Evolutionary conservation across 2,888 invertebrate genomes (phyloP).

Genomic region (Falcaria lacertinaria): DNA sequence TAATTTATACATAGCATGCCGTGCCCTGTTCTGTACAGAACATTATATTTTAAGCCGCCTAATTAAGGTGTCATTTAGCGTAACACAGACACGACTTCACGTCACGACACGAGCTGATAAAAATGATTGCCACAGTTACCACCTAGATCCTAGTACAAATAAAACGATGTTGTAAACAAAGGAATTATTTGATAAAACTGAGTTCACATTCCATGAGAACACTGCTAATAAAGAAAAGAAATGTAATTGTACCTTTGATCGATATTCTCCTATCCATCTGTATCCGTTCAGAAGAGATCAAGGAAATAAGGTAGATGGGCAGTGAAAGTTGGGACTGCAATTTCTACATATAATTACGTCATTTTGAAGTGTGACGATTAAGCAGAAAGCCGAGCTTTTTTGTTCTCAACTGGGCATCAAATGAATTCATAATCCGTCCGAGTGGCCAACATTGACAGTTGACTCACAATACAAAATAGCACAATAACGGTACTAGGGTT

Average conservation of each 20-base stretch:
- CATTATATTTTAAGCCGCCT: too few relatives aligned
- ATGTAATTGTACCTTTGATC: constrained; percentile 6
- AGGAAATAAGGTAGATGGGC: constrained; percentile 9
- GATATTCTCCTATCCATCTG: constrained; percentile 5
- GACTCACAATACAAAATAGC: not conserved
- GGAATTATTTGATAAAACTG: not conserved
- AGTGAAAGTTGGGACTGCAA: constrained; percentile 22
- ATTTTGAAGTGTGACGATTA: constrained; percentile 6
- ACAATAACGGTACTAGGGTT: constrained; percentile 3
- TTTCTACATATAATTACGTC: constrained; percentile 15
- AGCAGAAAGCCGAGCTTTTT: not conserved
- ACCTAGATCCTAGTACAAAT: not conserved
- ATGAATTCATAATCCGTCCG: not conserved
- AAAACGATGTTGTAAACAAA: not conserved
- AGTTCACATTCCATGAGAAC: not conserved
- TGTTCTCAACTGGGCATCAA: not conserved
- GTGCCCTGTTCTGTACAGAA: too few relatives aligned
- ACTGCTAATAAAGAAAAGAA: not conserved
- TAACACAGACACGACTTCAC: not conserved
- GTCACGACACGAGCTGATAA: not conserved
- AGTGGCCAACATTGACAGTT: not conserved
- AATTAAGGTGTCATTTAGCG: not conserved
- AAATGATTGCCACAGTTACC: not conserved
- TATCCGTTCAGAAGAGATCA: constrained; percentile 9
- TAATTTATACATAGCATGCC: too few relatives aligned